These are phyloP conservation scores for Trochalopteron elliotii DNA, from an alignment of 2,113 vertebrate genomes.

Conservation along the genomic window DNA sequence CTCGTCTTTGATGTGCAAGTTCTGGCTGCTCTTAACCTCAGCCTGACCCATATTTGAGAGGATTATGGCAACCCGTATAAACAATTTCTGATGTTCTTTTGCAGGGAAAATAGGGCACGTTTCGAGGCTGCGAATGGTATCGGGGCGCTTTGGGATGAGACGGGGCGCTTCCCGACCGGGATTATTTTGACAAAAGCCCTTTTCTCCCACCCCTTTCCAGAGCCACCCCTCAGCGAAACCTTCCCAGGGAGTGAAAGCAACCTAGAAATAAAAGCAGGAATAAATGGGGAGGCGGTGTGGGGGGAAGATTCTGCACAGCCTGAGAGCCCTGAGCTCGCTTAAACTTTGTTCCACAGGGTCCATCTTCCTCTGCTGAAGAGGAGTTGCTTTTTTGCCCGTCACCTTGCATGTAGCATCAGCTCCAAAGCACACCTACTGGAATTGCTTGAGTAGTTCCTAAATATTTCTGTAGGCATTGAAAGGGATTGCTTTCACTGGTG, in stretches of 20 bases:
- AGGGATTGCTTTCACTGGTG: not conserved
- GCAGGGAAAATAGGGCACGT: slow-evolving; percentile 27
- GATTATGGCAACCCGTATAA: slow-evolving; percentile 58
- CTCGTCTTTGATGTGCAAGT: slow-evolving; percentile 66
- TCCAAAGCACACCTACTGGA: not conserved
- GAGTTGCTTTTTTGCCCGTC: not conserved
- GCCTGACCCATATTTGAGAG: slow-evolving; percentile 59
- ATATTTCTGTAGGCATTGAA: not conserved
- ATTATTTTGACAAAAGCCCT: slow-evolving; percentile 6
- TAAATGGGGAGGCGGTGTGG: not conserved
- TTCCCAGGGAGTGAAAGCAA: not conserved
- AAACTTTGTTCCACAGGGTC: fast-evolving
- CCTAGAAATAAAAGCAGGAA: not conserved
- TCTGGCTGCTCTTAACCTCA: slow-evolving; percentile 67
- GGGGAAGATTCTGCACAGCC: not conserved
- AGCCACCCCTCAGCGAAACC: not conserved
- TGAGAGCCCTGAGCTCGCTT: not conserved
- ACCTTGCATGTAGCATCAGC: not conserved
- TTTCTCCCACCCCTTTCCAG: not conserved
- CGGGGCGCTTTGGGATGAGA: not conserved
- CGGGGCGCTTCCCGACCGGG: fast-evolving
- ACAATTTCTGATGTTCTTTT: slow-evolving; percentile 66
- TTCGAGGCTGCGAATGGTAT: not conserved
- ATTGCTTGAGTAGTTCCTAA: not conserved
- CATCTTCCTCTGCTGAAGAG: not conserved